Conservation (phyloP, 1,140 invertebrate genomes). For the Drosophila kohkoa region DNA sequence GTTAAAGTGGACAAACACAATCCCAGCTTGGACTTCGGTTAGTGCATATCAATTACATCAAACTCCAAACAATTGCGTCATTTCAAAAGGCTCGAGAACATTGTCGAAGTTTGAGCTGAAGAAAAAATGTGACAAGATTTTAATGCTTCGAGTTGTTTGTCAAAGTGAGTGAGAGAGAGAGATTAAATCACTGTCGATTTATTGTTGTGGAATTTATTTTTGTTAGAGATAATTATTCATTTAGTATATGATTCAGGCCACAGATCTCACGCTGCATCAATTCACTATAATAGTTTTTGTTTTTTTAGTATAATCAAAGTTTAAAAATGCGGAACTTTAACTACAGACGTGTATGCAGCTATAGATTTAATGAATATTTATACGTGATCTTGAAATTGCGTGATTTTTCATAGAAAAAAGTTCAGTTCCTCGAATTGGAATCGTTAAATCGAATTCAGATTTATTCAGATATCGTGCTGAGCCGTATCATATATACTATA, state of each 20-base stretch:
- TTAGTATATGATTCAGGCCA: too few relatives aligned
- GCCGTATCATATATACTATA: neutral
- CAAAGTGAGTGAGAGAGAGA: neutral
- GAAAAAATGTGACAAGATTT: neutral
- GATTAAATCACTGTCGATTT: neutral
- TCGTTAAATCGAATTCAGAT: constrained; percentile 6
- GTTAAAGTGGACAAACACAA: constrained; percentile 43
- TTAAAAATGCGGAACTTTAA: too few relatives aligned
- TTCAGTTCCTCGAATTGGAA: neutral
- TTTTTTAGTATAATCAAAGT: too few relatives aligned
- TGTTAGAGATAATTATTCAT: neutral
- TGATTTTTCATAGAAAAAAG: too few relatives aligned
- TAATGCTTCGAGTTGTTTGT: neutral
- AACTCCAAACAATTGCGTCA: constrained; percentile 25
- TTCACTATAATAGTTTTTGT: too few relatives aligned
- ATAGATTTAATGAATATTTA: too few relatives aligned
- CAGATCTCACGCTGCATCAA: too few relatives aligned
- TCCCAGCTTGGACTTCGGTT: constrained; percentile 1
- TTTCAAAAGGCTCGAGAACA: neutral
- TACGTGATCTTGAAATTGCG: too few relatives aligned
- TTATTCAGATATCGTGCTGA: constrained; percentile 5
- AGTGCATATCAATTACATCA: constrained; percentile 35
- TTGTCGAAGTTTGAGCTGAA: constrained; percentile 3
- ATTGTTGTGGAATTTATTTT: neutral
- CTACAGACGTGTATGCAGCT: too few relatives aligned